Evolutionary conservation across 2,888 invertebrate species (phyloP).

Genomic region (Eucriotettix oculatus): DNA sequence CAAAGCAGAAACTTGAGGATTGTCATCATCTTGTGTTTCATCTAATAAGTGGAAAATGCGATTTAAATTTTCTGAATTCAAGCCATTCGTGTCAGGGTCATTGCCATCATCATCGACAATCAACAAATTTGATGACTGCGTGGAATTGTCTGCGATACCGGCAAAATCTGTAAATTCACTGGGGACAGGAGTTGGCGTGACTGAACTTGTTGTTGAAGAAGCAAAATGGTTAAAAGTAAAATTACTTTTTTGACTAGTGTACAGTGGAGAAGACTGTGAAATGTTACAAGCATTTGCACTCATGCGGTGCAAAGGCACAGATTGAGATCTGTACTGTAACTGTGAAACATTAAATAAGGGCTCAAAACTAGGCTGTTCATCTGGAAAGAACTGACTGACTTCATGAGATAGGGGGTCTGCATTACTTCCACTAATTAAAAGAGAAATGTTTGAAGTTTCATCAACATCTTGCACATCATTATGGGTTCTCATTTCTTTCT

Average conservation of each 20-base stretch:
- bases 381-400: constrained; percentile 44
- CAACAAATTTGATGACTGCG: background rate
- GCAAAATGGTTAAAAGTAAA: constrained; percentile 16
- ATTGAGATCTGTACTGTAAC: constrained; percentile 45
- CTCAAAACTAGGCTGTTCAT: constrained; percentile 20
- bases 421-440: background rate
- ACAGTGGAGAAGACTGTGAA: constrained; percentile 12
- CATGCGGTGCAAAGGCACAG: constrained; percentile 55
- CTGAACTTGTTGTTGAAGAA: constrained; percentile 40
- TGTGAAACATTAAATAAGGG: constrained; percentile 7
- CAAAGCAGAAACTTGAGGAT: constrained; percentile 8
- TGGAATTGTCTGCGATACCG: background rate
- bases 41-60: constrained; percentile 48
- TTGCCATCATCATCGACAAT: constrained; percentile 1
- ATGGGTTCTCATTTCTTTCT: background rate
- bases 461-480: background rate
- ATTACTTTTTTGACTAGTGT: constrained; percentile 23
- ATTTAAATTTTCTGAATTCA: constrained; percentile 40
- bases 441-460: background rate
- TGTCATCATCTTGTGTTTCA: constrained; percentile 1
- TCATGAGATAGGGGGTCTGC: constrained; percentile 27
- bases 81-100: background rate
- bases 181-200: constrained; percentile 51
- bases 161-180: constrained; percentile 55
- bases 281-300: constrained; percentile 26